A percentile compares a stretch with the other conserved stretches of the same genome.
Evolutionary conservation across 1,140 invertebrate genomes (phyloP).

Genomic region (Gyrodactylus bullatarudis): DNA sequence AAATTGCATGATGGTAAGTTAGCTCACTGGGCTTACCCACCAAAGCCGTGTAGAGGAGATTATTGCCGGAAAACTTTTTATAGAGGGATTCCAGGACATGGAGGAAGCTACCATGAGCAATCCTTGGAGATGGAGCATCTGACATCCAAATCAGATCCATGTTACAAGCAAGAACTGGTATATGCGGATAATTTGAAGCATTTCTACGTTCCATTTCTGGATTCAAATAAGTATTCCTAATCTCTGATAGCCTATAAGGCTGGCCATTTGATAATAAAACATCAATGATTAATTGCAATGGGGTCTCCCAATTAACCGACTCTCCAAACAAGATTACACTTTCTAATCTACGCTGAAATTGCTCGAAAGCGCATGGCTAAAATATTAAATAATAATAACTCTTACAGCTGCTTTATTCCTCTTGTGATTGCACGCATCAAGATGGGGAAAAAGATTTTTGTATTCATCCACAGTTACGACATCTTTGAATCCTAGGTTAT

Average conservation of each 20-base stretch:
- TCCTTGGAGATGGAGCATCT: conserved; percentile 18
- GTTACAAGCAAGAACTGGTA: conserved; percentile 20
- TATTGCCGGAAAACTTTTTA: conserved; percentile 18
- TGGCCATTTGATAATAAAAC: conserved; percentile 31
- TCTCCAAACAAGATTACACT: conserved; percentile 20
- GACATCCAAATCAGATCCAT: conserved; percentile 21
- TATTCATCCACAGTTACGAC: conserved; percentile 30
- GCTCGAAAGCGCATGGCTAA: conserved; percentile 23
- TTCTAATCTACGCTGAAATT: conserved; percentile 19
- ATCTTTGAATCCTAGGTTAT: conserved; percentile 31
- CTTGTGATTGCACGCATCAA: conserved; percentile 34
- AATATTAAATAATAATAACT: conserved; percentile 9
- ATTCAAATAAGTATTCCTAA: conserved; percentile 2
- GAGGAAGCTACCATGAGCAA: conserved; percentile 20
- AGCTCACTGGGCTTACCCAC: conserved; percentile 20
- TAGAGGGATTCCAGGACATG: conserved; percentile 18
- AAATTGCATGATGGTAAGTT: conserved; percentile 19
- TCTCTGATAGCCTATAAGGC: conserved; percentile 9
- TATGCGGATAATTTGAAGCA: conserved; percentile 25
- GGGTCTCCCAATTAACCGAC: conserved; percentile 19
- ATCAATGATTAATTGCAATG: conserved; percentile 30
- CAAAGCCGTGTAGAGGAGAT: conserved; percentile 17
- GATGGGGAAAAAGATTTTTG: conserved; percentile 27
- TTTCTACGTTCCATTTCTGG: conserved; percentile 14
- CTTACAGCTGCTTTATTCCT: conserved; percentile 20